Evolutionary conservation across 1,140 invertebrate genomes (phyloP).

Genomic region (Cotesia vestalis): DNA sequence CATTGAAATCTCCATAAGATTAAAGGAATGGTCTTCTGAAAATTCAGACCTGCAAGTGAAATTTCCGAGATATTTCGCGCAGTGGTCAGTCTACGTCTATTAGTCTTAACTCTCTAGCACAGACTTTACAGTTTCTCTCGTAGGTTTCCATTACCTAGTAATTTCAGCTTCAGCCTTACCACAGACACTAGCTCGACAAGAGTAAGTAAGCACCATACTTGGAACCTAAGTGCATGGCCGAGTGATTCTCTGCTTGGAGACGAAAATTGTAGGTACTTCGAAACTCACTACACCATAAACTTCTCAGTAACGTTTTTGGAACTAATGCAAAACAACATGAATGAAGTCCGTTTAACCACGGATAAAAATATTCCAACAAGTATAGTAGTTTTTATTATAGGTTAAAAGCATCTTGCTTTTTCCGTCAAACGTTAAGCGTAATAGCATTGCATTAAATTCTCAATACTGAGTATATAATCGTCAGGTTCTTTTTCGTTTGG

Average conservation of each 20-base stretch:
- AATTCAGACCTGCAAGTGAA: background rate
- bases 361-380: background rate
- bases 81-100: slow-evolving; percentile 19
- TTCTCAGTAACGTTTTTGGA: slow-evolving; percentile 31
- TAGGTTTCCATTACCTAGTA: slow-evolving; percentile 21
- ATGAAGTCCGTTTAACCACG: slow-evolving; percentile 2
- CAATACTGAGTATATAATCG: background rate
- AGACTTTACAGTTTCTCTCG: slow-evolving; percentile 16
- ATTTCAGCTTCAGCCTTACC: slow-evolving; percentile 18
- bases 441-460: slow-evolving; percentile 6
- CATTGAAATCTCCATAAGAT: slow-evolving; percentile 20
- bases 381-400: background rate
- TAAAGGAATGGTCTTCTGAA: background rate
- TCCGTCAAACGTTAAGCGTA: background rate
- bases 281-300: slow-evolving; percentile 35
- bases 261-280: slow-evolving; percentile 38
- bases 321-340: slow-evolving; percentile 16
- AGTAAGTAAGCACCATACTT: slow-evolving; percentile 16
- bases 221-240: slow-evolving; percentile 28
- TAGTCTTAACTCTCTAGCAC: slow-evolving; percentile 16
- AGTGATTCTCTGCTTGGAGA: slow-evolving; percentile 24
- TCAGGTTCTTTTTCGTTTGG: background rate
- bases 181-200: slow-evolving; percentile 19
- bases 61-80: slow-evolving; percentile 14
- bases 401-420: background rate